Evolutionary conservation across 2,113 vertebrate genomes (phyloP), one percentile per base, ranked within the genome.

Genomic region (Sula dactylatra): DNA sequence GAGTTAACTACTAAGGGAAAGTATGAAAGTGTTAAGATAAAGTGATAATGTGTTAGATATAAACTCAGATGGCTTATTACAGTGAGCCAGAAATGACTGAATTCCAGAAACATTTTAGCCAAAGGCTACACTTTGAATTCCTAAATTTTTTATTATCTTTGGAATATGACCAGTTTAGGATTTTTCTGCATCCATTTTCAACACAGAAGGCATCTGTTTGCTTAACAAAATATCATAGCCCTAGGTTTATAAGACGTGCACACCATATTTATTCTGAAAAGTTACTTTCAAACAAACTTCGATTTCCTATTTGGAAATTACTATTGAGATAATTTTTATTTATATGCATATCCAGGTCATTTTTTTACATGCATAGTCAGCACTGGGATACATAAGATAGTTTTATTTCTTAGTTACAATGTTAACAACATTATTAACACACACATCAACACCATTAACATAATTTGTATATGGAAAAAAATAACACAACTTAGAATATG

Each of bases 121-220:
- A 86, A 81, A 90, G 93, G 95, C 85, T 95, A 95, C 9, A 76
- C 64, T 97, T 89, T 80, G 79, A 93, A 95, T 45, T 92, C 44
- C 87, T 69, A 69, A 55, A 67, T 90, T 71, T 76, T 86, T 67
- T 72, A 89, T 96, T 94, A 88, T 82, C 71, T 94, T 92, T 96
- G 62, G 94, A 96, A 92, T 81, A 90, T 13, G 7, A 94, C 42
- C 65, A 82, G 73, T 84, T 90, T 29, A 86, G 36, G 20, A 91
- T 91, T 98, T 98, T 93, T 97, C 78, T 96, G 40, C 81, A 85
- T 69, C 72, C 42, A 64, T 77, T 89, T 94, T 80, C 86, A 94
- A 89, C 87, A 96, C 38, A 25, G 6, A 90, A 90, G 19, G 65
- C 87, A 97, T 90, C 22, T 3, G 4, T 86, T 90, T 93, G 78